These are phyloP conservation scores for Antheraea assamensis DNA, from an alignment of 2,888 invertebrate species.

Conservation along the genomic window DNA sequence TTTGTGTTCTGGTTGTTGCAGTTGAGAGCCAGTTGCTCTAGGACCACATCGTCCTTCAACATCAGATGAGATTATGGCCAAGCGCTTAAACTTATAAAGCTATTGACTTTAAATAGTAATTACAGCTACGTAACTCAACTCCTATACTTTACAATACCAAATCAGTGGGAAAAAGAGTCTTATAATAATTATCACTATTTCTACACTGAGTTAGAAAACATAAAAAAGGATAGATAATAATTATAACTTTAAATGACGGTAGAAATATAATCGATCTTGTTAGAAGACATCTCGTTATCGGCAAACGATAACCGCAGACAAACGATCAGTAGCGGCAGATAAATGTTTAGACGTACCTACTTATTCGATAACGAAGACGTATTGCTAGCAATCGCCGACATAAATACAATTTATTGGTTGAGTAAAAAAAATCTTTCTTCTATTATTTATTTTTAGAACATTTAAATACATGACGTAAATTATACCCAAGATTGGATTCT, in stretches of 20 bases:
- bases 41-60: too few species aligned
- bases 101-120: too few species aligned
- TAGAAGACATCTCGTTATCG: background rate
- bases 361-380: constrained; percentile 16
- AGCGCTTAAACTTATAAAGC: too few species aligned
- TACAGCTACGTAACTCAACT: too few species aligned
- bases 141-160: background rate
- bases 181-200: background rate
- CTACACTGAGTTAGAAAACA: background rate
- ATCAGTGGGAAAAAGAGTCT: background rate
- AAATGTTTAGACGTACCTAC: constrained; percentile 12
- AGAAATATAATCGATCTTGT: background rate
- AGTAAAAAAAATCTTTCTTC: background rate
- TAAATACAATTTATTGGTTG: constrained; percentile 2
- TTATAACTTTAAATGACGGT: background rate
- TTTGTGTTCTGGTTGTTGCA: too few species aligned
- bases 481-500: too few species aligned
- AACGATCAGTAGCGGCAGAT: background rate
- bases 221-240: background rate
- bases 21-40: too few species aligned
- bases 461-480: too few species aligned
- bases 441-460: background rate
- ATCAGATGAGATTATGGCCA: too few species aligned
- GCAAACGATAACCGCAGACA: background rate
- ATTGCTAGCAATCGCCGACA: constrained; percentile 11